Evolutionary conservation across 2,888 invertebrate species (phyloP).

Genomic region (Calameuta idolon): DNA sequence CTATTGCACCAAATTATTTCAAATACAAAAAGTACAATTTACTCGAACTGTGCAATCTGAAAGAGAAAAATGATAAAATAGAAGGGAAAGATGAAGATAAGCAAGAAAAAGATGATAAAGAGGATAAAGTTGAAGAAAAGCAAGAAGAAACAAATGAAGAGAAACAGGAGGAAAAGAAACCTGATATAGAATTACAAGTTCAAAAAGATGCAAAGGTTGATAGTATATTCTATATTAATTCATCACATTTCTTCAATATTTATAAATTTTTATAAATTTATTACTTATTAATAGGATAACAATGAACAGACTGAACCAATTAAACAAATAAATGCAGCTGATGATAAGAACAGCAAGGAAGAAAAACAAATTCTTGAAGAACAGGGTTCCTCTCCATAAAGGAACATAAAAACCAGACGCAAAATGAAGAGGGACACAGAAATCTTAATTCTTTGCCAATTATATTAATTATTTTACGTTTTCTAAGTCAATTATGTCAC

Average conservation of each 20-base stretch:
- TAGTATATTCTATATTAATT: not conserved
- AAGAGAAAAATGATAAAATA: conserved; percentile 11
- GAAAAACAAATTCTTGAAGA: not conserved
- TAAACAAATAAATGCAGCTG: not conserved
- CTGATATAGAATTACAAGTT: not conserved
- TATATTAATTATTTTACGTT: not conserved
- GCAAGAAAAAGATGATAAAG: not conserved
- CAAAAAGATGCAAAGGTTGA: not conserved
- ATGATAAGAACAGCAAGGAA: not conserved
- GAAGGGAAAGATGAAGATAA: conserved; percentile 16
- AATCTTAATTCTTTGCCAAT: not conserved
- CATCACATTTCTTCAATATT: not conserved
- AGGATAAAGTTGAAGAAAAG: not conserved
- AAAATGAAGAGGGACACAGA: not conserved
- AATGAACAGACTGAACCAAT: not conserved
- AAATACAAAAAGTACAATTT: conserved; percentile 88
- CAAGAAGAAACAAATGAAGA: conserved; percentile 5
- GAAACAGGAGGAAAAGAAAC: not conserved
- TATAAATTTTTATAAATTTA: not conserved
- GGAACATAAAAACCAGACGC: not conserved
- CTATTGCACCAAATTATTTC: conserved; percentile 83
- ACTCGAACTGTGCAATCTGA: conserved; percentile 69
- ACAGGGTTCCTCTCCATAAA: not conserved
- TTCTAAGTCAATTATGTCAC: not conserved
- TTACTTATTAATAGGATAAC: not conserved